Conservation (phyloP, 2,888 invertebrate species). For the Acanthosoma haemorrhoidale region DNA sequence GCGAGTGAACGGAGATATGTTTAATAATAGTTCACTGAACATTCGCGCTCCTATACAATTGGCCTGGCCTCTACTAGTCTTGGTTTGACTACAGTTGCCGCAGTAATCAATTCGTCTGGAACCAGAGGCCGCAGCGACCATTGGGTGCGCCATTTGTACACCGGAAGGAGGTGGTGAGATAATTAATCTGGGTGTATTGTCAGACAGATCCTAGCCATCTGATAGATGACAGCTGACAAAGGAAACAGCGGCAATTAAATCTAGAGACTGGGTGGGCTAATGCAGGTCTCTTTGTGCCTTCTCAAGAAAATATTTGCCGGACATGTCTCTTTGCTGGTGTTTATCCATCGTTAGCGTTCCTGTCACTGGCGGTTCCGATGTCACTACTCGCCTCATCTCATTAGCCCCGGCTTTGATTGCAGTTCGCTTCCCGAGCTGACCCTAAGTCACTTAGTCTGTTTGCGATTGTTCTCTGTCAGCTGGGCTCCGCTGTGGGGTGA, state of each 20-base stretch:
- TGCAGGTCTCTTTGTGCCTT: background rate
- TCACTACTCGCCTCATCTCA: background rate
- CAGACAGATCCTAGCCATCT: background rate
- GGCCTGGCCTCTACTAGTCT: too few species aligned
- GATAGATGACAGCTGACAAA: background rate
- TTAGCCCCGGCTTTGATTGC: background rate
- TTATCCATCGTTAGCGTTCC: background rate
- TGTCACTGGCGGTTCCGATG: too few species aligned
- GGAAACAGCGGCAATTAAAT: constrained; percentile 2
- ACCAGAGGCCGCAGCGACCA: background rate
- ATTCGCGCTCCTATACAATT: too few species aligned
- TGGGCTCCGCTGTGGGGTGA: too few species aligned
- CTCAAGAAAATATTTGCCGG: background rate
- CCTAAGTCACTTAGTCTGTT: constrained; percentile 9
- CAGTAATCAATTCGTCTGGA: too few species aligned
- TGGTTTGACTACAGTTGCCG: too few species aligned
- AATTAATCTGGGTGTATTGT: too few species aligned
- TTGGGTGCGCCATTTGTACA: constrained; percentile 4
- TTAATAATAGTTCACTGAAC: too few species aligned
- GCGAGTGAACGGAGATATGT: too few species aligned
- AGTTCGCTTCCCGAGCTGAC: background rate
- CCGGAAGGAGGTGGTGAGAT: background rate
- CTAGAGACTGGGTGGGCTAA: background rate
- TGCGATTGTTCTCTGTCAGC: too few species aligned
- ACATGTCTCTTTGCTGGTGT: constrained; percentile 5